Conservation (phyloP, 2,113 vertebrate species). For the Spilogale gracilis region DNA sequence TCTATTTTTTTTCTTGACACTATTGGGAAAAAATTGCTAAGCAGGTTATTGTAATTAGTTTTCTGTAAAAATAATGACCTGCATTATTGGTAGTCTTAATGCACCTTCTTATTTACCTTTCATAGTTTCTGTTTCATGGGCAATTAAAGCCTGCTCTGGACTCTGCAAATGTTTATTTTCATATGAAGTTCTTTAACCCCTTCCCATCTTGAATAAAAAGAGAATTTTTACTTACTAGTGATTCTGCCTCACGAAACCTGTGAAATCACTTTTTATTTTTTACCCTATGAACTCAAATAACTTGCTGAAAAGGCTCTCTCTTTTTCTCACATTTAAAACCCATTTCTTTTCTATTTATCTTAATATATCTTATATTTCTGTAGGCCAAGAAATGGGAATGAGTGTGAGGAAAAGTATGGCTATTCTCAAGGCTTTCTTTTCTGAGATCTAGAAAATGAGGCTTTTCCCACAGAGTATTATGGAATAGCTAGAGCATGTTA, state of each 20-base stretch:
- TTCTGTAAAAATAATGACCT: constrained; percentile 57
- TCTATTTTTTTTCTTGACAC: not conserved
- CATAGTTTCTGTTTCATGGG: constrained; percentile 12
- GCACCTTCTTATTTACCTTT: constrained; percentile 49
- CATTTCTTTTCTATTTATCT: constrained; percentile 67
- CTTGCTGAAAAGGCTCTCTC: constrained; percentile 32
- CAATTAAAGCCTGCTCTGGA: constrained; percentile 33
- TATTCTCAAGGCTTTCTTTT: constrained; percentile 19
- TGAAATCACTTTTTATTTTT: constrained; percentile 71
- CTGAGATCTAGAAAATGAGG: constrained; percentile 40
- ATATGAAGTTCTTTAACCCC: not conserved
- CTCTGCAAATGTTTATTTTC: constrained; percentile 13
- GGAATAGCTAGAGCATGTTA: not conserved
- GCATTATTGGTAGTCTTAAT: not conserved
- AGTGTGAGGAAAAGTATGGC: not conserved
- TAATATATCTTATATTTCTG: constrained; percentile 44
- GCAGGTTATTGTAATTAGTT: constrained; percentile 47
- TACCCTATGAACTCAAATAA: constrained; percentile 48
- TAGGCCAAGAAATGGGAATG: not conserved
- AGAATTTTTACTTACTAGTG: constrained; percentile 41
- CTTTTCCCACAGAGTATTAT: not conserved
- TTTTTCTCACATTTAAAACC: constrained; percentile 56
- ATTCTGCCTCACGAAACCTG: constrained; percentile 33
- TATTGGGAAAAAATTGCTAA: constrained; percentile 13
- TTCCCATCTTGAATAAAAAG: not conserved